phyloP scores from a whole-genome alignment of 2,797 vertebrate species.

The Catostomus latipinnis region DNA sequence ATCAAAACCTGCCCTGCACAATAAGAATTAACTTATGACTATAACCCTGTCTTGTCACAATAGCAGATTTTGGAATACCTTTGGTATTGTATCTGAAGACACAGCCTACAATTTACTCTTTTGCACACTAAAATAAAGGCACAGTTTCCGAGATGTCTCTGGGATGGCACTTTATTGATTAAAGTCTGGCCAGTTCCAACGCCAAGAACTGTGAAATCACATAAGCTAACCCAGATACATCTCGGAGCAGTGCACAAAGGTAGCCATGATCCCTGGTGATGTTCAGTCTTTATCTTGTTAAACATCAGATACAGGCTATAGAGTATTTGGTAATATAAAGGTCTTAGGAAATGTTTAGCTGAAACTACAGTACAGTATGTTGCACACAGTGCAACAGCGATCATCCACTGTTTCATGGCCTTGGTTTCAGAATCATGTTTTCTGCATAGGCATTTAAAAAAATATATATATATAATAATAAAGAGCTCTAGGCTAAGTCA shows the following conservation, averaged over 20 bases:
- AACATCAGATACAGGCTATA: neutral
- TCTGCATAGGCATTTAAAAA: neutral
- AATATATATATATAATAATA: too few relatives aligned
- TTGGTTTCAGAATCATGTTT: neutral
- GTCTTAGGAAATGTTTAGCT: neutral
- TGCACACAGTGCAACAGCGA: neutral
- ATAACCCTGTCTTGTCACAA: conserved; percentile 12
- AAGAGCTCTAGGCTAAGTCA: neutral
- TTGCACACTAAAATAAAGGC: conserved; percentile 7
- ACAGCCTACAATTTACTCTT: conserved; percentile 10
- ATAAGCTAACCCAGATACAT: conserved; percentile 14
- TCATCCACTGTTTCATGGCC: neutral
- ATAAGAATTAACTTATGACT: neutral
- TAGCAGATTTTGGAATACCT: neutral
- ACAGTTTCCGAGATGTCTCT: conserved; percentile 14
- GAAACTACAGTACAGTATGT: neutral
- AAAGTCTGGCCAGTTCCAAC: neutral
- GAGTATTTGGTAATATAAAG: neutral
- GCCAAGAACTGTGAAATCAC: conserved; percentile 18
- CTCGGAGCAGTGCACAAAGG: neutral
- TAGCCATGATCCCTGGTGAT: conserved; percentile 16
- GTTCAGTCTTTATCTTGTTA: neutral
- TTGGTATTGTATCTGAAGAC: conserved; percentile 9
- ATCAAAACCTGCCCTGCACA: conserved; percentile 20
- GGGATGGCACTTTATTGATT: conserved; percentile 11